A percentile compares a stretch with the other conserved stretches of the same genome.
phyloP scores from a whole-genome alignment of 2,113 vertebrate genomes.

The Naja naja region DNA sequence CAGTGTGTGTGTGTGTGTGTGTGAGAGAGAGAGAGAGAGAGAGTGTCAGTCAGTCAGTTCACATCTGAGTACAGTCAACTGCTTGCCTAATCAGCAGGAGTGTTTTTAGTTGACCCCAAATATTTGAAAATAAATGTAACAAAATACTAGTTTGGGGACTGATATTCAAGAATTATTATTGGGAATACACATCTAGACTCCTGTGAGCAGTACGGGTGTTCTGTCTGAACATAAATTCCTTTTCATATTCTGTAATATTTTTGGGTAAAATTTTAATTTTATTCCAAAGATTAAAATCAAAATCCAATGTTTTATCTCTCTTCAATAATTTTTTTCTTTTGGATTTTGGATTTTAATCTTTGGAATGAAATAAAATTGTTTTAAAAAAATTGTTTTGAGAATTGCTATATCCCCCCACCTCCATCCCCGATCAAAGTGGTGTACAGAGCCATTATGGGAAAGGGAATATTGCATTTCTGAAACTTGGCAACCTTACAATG shows the following conservation, averaged over 20 bases:
- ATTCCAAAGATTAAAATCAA: neutral
- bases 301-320: neutral
- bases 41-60: neutral
- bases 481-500: neutral
- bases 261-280: neutral
- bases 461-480: neutral
- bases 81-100: neutral
- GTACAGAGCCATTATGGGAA: neutral
- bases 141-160: neutral
- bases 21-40: neutral
- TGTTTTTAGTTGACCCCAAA: neutral
- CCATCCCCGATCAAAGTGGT: neutral
- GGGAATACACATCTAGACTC: neutral
- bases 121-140: neutral
- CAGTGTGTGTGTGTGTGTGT: neutral
- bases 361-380: neutral
- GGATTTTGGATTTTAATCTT: neutral
- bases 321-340: neutral
- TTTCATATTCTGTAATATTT: neutral
- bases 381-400: too few species aligned
- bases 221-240: neutral
- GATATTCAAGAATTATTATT: neutral
- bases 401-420: neutral
- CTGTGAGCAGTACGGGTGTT: too few species aligned
- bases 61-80: neutral